phyloP scores from a whole-genome alignment of 2,797 vertebrate genomes.

The Sebastes taczanowskii region DNA sequence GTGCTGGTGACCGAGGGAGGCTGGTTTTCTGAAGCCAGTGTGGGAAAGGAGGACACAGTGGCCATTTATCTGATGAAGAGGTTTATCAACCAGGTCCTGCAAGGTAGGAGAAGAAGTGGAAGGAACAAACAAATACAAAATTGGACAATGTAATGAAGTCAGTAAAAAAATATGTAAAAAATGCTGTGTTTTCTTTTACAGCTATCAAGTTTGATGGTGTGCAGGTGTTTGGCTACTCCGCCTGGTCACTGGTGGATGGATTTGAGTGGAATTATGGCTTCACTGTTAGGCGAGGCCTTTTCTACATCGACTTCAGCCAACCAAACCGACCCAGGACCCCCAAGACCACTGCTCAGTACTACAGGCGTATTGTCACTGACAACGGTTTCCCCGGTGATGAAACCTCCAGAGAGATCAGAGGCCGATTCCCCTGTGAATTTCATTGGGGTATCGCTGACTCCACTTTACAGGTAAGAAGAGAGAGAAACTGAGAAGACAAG shows the following conservation, averaged over 20 bases:
- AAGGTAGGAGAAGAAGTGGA: conserved; percentile 82
- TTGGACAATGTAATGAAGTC: background rate
- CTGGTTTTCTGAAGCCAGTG: conserved; percentile 91
- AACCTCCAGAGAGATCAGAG: conserved; percentile 62
- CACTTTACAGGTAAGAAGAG: conserved; percentile 87
- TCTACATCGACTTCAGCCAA: conserved; percentile 89
- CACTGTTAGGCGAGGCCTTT: conserved; percentile 87
- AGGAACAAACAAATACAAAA: background rate
- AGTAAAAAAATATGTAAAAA: background rate
- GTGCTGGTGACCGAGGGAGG: conserved; percentile 93
- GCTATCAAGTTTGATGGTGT: conserved; percentile 88
- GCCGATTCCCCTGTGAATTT: conserved; percentile 91
- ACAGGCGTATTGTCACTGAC: conserved; percentile 84
- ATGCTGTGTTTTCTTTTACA: conserved; percentile 58
- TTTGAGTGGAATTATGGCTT: conserved; percentile 95
- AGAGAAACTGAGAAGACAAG: background rate
- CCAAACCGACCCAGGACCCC: conserved; percentile 84
- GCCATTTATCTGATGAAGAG: conserved; percentile 93
- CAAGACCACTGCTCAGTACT: conserved; percentile 92
- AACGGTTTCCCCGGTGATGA: conserved; percentile 87
- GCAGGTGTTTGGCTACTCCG: conserved; percentile 90
- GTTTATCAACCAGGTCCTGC: conserved; percentile 92
- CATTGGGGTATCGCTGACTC: conserved; percentile 94
- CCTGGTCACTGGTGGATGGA: conserved; percentile 95
- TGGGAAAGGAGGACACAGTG: conserved; percentile 91